Conservation (phyloP, 2,888 invertebrate species). For the Tetragonisca angustula region DNA sequence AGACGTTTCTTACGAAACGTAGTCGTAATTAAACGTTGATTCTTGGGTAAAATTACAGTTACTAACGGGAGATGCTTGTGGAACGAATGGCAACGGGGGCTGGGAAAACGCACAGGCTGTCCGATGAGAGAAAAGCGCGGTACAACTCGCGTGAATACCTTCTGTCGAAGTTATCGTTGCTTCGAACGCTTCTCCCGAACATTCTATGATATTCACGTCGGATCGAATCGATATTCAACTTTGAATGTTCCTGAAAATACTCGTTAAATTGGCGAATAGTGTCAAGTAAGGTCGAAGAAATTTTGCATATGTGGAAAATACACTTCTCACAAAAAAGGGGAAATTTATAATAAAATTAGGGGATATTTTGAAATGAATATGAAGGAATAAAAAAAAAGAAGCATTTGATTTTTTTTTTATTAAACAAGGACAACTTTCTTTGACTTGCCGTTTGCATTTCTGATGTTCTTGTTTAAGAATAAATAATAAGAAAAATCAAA, state of each 20-base stretch:
- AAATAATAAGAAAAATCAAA: no score
- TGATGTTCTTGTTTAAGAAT: no score
- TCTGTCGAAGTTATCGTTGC: not conserved
- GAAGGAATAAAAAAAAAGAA: no score
- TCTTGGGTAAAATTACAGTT: not conserved
- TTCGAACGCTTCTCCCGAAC: not conserved
- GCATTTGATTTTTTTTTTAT: no score
- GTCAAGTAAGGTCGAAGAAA: not conserved
- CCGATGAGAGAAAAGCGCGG: not conserved
- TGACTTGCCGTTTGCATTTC: no score
- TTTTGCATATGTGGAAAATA: not conserved
- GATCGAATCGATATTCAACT: no score
- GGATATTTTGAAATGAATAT: no score
- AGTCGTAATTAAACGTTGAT: conserved; percentile 7
- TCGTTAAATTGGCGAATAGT: not conserved
- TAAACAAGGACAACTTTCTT: no score
- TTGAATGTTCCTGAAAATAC: no score
- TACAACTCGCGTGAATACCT: not conserved
- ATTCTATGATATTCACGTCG: no score
- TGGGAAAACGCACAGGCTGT: not conserved
- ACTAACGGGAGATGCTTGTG: not conserved
- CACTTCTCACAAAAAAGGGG: no score
- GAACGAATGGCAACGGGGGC: not conserved
- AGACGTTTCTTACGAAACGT: not conserved
- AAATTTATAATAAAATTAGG: no score